Conservation (phyloP, 64 coral and sea anemone species). For the Astreopora myriophthalma region DNA sequence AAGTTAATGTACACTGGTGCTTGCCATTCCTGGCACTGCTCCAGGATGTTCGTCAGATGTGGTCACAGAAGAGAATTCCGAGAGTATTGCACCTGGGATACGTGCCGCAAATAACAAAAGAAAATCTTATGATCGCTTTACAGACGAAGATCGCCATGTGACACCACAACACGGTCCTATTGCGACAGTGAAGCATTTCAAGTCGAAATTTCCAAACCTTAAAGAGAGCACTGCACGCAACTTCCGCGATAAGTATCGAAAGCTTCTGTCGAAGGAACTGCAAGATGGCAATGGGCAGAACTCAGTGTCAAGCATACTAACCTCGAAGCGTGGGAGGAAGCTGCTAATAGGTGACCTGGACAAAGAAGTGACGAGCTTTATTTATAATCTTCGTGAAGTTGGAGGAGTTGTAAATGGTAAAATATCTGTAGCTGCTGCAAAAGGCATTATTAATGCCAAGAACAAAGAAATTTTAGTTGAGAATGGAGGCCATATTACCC, state of each 20-base stretch:
- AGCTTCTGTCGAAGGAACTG: background rate
- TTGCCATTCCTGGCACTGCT: no score
- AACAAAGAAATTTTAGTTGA: slow-evolving; percentile 30
- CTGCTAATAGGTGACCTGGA: slow-evolving; percentile 20
- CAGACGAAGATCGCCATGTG: background rate
- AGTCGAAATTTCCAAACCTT: slow-evolving; percentile 15
- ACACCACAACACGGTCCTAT: background rate
- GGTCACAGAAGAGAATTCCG: background rate
- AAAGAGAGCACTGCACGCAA: slow-evolving; percentile 19
- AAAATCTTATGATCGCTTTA: background rate
- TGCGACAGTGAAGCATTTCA: background rate
- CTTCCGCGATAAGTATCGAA: background rate
- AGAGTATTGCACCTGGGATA: slow-evolving; percentile 4
- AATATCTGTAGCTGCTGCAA: slow-evolving; percentile 12
- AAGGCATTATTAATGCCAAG: background rate
- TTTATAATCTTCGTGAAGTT: slow-evolving; percentile 19
- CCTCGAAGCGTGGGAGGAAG: background rate
- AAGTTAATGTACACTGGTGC: no score
- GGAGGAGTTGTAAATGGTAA: slow-evolving; percentile 21
- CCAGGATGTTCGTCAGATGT: no score
- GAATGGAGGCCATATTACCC: background rate
- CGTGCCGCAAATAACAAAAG: slow-evolving; percentile 15
- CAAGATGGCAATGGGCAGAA: background rate
- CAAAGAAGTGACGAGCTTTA: slow-evolving; percentile 9
- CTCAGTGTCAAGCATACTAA: background rate